Conservation (phyloP, 2,113 vertebrate genomes). For the Thunnus thynnus region DNA sequence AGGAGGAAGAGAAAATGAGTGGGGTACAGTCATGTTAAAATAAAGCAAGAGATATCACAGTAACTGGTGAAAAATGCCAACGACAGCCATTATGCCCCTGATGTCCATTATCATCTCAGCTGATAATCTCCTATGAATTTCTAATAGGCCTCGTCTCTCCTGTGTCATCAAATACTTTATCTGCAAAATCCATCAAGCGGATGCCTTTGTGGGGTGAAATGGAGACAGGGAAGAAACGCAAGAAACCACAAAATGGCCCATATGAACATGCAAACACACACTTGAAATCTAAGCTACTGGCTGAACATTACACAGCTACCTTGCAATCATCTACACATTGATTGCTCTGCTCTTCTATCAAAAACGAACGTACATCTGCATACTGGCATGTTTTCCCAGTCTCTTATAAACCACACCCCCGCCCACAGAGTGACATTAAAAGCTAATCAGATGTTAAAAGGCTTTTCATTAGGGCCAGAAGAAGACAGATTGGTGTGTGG, state of each 20-base stretch:
- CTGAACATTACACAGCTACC: conserved; percentile 15
- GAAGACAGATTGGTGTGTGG: conserved; percentile 78
- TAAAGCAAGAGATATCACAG: conserved; percentile 33
- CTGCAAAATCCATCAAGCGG: conserved; percentile 52
- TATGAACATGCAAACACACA: conserved; percentile 28
- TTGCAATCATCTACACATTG: conserved; percentile 32
- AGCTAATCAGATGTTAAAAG: conserved; percentile 81
- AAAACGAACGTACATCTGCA: not conserved
- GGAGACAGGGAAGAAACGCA: not conserved
- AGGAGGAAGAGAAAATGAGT: conserved; percentile 21
- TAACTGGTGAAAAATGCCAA: conserved; percentile 26
- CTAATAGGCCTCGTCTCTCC: conserved; percentile 54
- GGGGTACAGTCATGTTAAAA: not conserved
- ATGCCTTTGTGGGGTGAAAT: conserved; percentile 9
- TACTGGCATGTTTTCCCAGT: not conserved
- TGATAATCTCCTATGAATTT: conserved; percentile 74
- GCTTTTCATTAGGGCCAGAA: conserved; percentile 77
- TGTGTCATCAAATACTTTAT: conserved; percentile 62
- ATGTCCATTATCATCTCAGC: conserved; percentile 64
- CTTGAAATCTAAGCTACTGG: not conserved
- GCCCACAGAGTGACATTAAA: conserved; percentile 48
- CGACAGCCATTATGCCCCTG: conserved; percentile 56
- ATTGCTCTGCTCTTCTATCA: conserved; percentile 29
- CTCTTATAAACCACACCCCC: conserved; percentile 31
- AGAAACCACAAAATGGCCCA: conserved; percentile 21